Conservation (phyloP, 30 jellyfish, hydroid and myxozoan genomes). For the Mastigias papua region DNA sequence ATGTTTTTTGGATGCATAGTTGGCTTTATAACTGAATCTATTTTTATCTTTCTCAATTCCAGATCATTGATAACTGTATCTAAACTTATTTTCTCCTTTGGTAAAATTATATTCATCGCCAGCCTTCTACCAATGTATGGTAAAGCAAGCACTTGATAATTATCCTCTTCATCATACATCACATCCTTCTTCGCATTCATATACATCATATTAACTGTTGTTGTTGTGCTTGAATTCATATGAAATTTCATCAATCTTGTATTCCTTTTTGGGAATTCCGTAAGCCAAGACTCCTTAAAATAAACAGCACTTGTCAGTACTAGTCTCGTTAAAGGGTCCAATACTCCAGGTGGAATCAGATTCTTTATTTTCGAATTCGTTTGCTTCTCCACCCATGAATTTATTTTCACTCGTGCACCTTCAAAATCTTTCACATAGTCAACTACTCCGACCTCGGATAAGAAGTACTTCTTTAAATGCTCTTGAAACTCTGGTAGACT, state of each 20-base stretch:
- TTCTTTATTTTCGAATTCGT: conserved; percentile 76
- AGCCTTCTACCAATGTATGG: conserved; percentile 83
- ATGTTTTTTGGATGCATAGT: not conserved
- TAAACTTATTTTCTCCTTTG: conserved; percentile 65
- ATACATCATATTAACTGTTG: conserved; percentile 3
- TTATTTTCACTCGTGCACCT: conserved; percentile 1
- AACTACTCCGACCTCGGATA: conserved; percentile 12
- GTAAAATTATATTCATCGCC: conserved; percentile 80
- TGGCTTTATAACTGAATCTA: conserved; percentile 10
- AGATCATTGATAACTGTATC: conserved; percentile 13
- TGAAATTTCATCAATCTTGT: conserved; percentile 22
- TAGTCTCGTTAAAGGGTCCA: conserved; percentile 67
- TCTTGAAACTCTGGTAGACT: not conserved
- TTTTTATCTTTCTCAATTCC: not conserved
- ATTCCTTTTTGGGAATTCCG: conserved; percentile 32
- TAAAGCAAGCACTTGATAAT: conserved; percentile 60
- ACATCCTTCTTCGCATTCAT: conserved; percentile 35
- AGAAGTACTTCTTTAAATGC: not conserved
- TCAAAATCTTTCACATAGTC: not conserved
- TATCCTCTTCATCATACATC: conserved; percentile 32
- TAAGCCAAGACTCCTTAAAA: conserved; percentile 87
- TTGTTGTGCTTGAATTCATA: not conserved
- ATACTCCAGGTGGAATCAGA: conserved; percentile 57
- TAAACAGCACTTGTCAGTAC: conserved; percentile 89
- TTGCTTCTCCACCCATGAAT: conserved; percentile 31